phyloP scores from a whole-genome alignment of 2,113 vertebrate genomes.

The Mesembrinibis cayennensis region DNA sequence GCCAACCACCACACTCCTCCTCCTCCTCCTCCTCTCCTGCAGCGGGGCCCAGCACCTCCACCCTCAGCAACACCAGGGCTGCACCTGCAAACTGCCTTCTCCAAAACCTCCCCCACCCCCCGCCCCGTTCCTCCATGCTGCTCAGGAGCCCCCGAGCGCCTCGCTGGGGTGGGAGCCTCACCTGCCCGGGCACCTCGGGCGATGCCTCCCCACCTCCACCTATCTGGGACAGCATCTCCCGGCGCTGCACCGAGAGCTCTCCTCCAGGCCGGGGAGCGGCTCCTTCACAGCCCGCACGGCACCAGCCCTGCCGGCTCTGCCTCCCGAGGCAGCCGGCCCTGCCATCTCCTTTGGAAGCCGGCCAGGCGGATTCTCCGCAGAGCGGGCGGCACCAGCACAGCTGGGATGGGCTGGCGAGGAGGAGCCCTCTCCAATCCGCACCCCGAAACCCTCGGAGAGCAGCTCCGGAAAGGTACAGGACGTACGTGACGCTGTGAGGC shows the following conservation, averaged over 20 bases:
- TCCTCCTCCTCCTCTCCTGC: not conserved
- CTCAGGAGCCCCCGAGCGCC: not conserved
- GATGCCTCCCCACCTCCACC: accelerated
- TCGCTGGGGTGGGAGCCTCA: accelerated
- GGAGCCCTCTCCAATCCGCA: not conserved
- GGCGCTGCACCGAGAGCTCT: not conserved
- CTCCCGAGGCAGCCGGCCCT: not conserved
- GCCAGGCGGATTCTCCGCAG: not conserved
- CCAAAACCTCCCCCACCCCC: not conserved
- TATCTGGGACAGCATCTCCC: not conserved
- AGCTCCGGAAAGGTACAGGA: not conserved
- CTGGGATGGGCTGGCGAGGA: not conserved
- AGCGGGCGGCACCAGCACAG: not conserved
- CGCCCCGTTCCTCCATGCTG: accelerated
- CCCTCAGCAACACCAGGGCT: not conserved
- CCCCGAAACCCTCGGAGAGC: not conserved
- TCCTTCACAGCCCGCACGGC: accelerated
- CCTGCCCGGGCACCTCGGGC: not conserved
- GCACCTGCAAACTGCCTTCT: not conserved
- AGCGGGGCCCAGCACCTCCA: not conserved
- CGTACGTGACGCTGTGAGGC: accelerated
- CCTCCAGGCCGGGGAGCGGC: not conserved
- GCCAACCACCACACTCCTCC: not conserved
- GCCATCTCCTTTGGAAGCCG: not conserved
- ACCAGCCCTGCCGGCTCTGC: not conserved